Evolutionary conservation across 2,888 invertebrate genomes (phyloP).

Genomic region (Tinea trinotella): DNA sequence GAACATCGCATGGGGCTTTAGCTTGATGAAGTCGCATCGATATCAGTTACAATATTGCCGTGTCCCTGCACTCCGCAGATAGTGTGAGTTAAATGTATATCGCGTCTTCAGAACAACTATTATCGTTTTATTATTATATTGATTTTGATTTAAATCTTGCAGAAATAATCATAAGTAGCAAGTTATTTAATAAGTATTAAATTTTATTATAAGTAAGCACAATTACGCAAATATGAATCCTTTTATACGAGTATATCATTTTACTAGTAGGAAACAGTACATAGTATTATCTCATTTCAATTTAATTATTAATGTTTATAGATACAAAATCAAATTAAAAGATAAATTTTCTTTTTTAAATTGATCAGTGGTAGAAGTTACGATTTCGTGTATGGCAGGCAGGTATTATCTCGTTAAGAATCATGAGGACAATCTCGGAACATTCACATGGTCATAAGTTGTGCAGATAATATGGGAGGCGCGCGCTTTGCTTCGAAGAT

Average conservation of each 20-base stretch:
- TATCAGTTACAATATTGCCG: slow-evolving; percentile 44
- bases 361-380: background rate
- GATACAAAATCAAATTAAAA: background rate
- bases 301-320: background rate
- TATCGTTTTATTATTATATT: no score
- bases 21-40: slow-evolving; percentile 41
- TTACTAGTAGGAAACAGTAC: no score
- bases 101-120: background rate
- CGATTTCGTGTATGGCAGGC: background rate
- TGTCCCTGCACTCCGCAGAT: slow-evolving; percentile 27
- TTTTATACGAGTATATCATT: no score
- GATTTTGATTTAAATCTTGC: no score
- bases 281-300: background rate
- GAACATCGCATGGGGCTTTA: slow-evolving; percentile 53
- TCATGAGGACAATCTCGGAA: slow-evolving; percentile 12
- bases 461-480: slow-evolving; percentile 15
- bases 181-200: background rate
- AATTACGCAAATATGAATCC: no score
- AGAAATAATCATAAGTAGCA: background rate
- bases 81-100: background rate
- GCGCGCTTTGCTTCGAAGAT: slow-evolving; percentile 4
- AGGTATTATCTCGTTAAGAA: slow-evolving; percentile 14
- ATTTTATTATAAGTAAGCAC: no score
- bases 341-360: background rate
- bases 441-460: slow-evolving; percentile 15